These are phyloP conservation scores for Pachyseris speciosa DNA, from an alignment of 64 coral and sea anemone species.

Conservation along the genomic window DNA sequence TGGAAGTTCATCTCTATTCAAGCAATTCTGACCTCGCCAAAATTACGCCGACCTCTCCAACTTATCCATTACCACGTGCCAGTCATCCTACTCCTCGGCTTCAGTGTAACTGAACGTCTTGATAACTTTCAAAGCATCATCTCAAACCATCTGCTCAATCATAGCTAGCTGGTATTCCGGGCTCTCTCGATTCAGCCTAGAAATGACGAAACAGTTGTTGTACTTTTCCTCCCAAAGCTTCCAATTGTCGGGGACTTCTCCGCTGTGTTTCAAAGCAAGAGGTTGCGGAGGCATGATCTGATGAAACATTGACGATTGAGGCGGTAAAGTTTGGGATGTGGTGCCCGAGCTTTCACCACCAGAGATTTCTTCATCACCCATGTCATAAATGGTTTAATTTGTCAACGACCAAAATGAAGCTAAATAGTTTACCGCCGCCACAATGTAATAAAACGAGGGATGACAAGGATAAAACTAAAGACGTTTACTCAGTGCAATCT, in stretches of 20 bases:
- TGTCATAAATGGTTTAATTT: too few species aligned
- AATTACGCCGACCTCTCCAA: background rate
- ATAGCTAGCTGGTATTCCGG: slow-evolving; percentile 3
- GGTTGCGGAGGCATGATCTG: background rate
- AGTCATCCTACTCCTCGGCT: background rate
- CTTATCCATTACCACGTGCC: background rate
- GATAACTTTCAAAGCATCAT: slow-evolving; percentile 32
- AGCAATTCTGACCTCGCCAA: background rate
- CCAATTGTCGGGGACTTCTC: slow-evolving; percentile 21
- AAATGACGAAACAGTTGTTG: slow-evolving; percentile 30
- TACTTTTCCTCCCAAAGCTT: slow-evolving; percentile 42
- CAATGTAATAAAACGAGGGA: too few species aligned
- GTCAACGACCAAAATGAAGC: too few species aligned
- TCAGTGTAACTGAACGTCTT: background rate
- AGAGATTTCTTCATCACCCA: too few species aligned
- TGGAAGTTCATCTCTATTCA: background rate
- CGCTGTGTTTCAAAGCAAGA: slow-evolving; percentile 9
- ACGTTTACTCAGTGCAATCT: too few species aligned
- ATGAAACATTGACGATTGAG: slow-evolving; percentile 33
- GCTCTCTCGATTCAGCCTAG: slow-evolving; percentile 6
- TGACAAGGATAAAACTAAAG: too few species aligned
- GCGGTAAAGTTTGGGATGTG: background rate
- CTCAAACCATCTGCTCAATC: slow-evolving; percentile 6
- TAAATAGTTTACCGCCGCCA: too few species aligned
- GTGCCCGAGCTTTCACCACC: too few species aligned